phyloP scores from a whole-genome alignment of 2,888 invertebrate genomes.

The Trichopria drosophilae region DNA sequence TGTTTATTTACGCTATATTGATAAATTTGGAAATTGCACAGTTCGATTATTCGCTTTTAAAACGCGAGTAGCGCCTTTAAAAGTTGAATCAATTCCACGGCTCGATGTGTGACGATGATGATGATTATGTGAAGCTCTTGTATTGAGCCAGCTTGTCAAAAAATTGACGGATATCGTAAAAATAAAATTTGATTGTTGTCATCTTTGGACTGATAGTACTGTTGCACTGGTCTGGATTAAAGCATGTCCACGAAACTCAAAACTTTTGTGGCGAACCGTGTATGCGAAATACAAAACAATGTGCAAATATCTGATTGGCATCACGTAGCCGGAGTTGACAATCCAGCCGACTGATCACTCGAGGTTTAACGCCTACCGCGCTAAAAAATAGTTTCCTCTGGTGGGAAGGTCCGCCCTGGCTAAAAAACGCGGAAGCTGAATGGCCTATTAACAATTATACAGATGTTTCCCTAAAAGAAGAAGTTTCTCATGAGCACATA shows the following conservation, averaged over 20 bases:
- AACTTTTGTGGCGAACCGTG: background rate
- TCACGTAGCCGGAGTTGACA: background rate
- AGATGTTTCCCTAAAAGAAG: background rate
- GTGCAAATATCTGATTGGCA: background rate
- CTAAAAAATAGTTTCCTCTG: background rate
- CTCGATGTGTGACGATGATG: too few relatives aligned
- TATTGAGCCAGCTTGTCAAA: background rate
- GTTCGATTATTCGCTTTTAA: too few relatives aligned
- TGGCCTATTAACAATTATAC: background rate
- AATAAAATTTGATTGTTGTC: background rate
- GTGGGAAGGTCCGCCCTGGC: background rate
- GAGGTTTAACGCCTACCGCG: too few relatives aligned
- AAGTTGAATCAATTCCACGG: background rate
- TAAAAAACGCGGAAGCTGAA: too few relatives aligned
- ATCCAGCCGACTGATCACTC: too few relatives aligned
- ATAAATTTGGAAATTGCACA: background rate
- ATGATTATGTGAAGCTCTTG: too few relatives aligned
- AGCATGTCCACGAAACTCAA: too few relatives aligned
- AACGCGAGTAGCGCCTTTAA: background rate
- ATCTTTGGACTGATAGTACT: conserved; percentile 1
- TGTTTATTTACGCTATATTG: background rate
- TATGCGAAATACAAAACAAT: background rate
- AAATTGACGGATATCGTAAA: background rate
- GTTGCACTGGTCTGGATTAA: background rate
- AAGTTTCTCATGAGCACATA: background rate